Evolutionary conservation across 2,113 vertebrate genomes (phyloP).

Genomic region (Pholis gunnellus): DNA sequence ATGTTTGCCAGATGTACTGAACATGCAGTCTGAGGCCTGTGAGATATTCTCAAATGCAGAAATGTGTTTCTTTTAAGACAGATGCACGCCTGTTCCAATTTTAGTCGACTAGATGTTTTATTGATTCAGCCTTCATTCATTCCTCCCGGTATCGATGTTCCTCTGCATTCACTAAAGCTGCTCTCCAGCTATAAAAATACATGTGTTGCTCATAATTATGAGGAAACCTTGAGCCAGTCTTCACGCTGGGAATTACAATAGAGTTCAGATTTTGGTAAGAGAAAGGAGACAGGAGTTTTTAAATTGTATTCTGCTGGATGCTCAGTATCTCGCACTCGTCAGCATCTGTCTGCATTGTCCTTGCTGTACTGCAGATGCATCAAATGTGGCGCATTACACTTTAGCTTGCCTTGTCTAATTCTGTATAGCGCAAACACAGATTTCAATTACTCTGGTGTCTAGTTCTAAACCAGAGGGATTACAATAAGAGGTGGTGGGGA

Average conservation of each 20-base stretch:
- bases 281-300: neutral
- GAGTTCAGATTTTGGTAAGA: constrained; percentile 2
- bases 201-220: constrained; percentile 53
- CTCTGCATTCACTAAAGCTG: constrained; percentile 56
- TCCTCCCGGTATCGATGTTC: constrained; percentile 67
- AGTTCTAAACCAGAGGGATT: constrained; percentile 50
- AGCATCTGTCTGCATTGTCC: constrained; percentile 65
- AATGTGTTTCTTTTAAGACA: constrained; percentile 62
- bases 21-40: constrained; percentile 44
- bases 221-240: constrained; percentile 60
- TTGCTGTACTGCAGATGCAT: constrained; percentile 71
- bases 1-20: constrained; percentile 69
- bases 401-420: constrained; percentile 38
- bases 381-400: constrained; percentile 59
- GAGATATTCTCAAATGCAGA: constrained; percentile 73
- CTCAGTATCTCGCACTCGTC: constrained; percentile 58
- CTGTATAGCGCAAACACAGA: constrained; percentile 48
- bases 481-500: constrained; percentile 30
- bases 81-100: constrained; percentile 74
- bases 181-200: constrained; percentile 63
- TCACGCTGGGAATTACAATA: constrained; percentile 37
- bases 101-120: constrained; percentile 76
- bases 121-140: constrained; percentile 78
- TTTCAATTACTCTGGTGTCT: constrained; percentile 52
- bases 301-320: constrained; percentile 29